Base-by-base conservation (phyloP, 2,888 invertebrate species). In the Sepiola atlantica region DNA sequence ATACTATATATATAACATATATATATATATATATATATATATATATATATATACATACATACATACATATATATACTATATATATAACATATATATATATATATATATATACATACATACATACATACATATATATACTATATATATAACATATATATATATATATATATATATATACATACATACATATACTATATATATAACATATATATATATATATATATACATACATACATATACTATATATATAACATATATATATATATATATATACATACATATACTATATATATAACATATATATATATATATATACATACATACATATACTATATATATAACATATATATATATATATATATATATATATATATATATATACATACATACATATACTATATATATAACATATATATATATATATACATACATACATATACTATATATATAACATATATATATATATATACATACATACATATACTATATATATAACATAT, bases 391-490 rank as follows among this genome's bases (percentile, higher is more conserved):
- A 94, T 32, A 94, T 55, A 94, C 57, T n/a, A n/a, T n/a, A n/a
- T n/a, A n/a, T n/a, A n/a, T n/a, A n/a, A 94, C 91, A 94, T 91
- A 93, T 94, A 94, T 94, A 94, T 55, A 94, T 94, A 94, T 45
- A 20, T 55, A 21, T 55, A 16, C 21, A 21, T 55, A 20, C 20
- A 55, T 16, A 20, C 0, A 55, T 16, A 45, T 45, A 45, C 8
- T 45, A 45, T 45, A 45, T 45, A 45, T 45, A 45, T 8, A 45
- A 45, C n/a, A 45, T 45, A 45, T 8, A 45, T 45, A 45, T 8
- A 45, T 8, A 45, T 8, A 45, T 45, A 45, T 45, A 45, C 45
- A 45, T 45, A 45, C 45, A 45, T 45, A 45, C 45, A 45, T 8
- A 45, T 45, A 45, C 45, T n/a, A 45, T 45, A 45, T 45, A 45